These are phyloP conservation scores for Percopsis transmontana DNA, from an alignment of 2,113 vertebrate genomes.

Conservation along the genomic window DNA sequence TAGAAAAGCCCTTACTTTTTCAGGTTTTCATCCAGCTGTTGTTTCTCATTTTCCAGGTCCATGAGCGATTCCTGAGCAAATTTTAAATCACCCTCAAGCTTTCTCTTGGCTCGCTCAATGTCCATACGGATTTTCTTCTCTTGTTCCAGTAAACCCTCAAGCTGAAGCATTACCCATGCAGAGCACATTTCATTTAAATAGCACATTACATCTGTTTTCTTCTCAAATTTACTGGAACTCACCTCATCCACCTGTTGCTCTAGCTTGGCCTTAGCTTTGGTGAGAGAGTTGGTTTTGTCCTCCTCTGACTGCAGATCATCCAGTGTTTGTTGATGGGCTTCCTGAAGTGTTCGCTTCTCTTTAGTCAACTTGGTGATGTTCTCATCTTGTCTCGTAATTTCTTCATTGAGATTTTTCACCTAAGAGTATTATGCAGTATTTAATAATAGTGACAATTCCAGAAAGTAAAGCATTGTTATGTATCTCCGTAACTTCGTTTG, in stretches of 20 bases:
- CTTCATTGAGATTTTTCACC: slow-evolving; percentile 69
- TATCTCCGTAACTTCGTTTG: too few relatives aligned
- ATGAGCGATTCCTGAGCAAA: slow-evolving; percentile 48
- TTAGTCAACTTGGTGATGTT: slow-evolving; percentile 66
- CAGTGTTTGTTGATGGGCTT: slow-evolving; percentile 68
- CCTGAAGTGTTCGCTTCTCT: slow-evolving; percentile 66
- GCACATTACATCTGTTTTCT: neutral
- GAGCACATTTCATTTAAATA: neutral
- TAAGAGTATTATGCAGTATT: too few relatives aligned
- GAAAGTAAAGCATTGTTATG: too few relatives aligned
- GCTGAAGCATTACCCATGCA: slow-evolving; percentile 17
- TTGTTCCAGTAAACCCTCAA: slow-evolving; percentile 78
- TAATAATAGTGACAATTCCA: too few relatives aligned
- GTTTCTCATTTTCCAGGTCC: slow-evolving; percentile 71
- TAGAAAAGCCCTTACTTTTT: slow-evolving; percentile 75
- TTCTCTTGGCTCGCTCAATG: slow-evolving; percentile 82
- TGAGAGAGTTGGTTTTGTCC: slow-evolving; percentile 70
- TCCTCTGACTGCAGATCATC: slow-evolving; percentile 71
- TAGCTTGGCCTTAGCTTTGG: slow-evolving; percentile 69
- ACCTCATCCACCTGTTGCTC: slow-evolving; percentile 74
- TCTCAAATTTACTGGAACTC: neutral
- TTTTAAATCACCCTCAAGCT: slow-evolving; percentile 79
- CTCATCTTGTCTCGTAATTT: slow-evolving; percentile 67
- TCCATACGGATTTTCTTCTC: slow-evolving; percentile 83
- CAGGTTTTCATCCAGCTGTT: slow-evolving; percentile 81